A percentile compares a stretch with the other conserved stretches of the same genome.
Conservation (phyloP, 53 echinoderm and acorn worm genomes). For the Luidia sarsii region DNA sequence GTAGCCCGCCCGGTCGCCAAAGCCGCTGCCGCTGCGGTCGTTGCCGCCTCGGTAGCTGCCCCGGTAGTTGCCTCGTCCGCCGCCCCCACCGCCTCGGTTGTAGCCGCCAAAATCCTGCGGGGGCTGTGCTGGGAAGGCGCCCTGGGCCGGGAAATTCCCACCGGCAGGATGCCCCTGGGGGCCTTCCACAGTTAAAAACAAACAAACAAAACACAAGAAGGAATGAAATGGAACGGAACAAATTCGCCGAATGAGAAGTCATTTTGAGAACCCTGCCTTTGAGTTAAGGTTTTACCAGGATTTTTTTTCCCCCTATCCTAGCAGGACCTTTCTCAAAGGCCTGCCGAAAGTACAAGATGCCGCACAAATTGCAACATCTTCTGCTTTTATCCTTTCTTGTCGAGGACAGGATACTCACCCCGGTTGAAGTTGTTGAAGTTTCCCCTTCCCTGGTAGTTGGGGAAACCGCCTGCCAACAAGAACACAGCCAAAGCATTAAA, state of each 20-base stretch:
- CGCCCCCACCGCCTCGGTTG: constrained; percentile 39
- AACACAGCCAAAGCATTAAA: no score
- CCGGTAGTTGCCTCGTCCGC: constrained; percentile 57
- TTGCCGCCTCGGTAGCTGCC: constrained; percentile 52
- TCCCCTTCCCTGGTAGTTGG: constrained; percentile 26
- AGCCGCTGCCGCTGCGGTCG: constrained; percentile 58
- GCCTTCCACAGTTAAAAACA: no score
- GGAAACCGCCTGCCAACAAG: constrained; percentile 52
- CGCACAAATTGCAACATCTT: no score
- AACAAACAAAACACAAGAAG: no score
- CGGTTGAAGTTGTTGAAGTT: constrained; percentile 50
- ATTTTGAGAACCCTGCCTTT: no score
- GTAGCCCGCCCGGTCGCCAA: constrained; percentile 67
- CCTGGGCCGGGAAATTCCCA: constrained; percentile 45
- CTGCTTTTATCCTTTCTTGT: no score
- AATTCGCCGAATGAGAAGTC: no score
- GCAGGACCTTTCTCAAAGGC: no score
- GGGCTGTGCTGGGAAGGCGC: constrained; percentile 44
- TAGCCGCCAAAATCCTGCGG: constrained; percentile 54
- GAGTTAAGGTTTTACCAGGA: no score
- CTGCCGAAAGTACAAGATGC: background rate
- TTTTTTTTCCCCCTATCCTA: no score
- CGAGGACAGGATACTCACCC: constrained; percentile 27
- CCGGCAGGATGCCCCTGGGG: no score
- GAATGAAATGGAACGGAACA: no score